Evolutionary conservation across 2,113 vertebrate species (phyloP).

Genomic region (Pionites leucogaster): DNA sequence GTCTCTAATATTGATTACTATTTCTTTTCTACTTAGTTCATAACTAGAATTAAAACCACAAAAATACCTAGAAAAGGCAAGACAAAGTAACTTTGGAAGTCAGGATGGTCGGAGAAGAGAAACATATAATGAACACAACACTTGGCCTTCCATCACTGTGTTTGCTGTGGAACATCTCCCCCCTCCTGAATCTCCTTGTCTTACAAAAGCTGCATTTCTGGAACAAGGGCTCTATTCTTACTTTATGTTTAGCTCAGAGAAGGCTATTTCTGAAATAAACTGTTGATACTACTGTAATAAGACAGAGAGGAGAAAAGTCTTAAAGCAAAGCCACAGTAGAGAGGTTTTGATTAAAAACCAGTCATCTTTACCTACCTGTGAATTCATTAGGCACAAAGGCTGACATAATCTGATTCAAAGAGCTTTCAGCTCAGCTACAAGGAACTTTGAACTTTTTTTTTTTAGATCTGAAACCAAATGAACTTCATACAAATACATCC

Average conservation of each 20-base stretch:
- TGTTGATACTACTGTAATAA: background rate
- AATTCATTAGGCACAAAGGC: background rate
- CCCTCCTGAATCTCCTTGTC: background rate
- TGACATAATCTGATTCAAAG: background rate
- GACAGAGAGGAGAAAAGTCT: background rate
- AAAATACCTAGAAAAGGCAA: background rate
- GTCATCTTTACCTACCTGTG: background rate
- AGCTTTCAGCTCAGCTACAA: background rate
- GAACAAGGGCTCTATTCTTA: background rate
- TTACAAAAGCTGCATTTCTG: background rate
- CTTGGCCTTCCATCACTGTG: background rate
- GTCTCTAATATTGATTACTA: background rate
- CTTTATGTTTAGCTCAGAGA: background rate
- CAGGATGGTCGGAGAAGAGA: background rate
- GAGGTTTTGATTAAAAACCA: background rate
- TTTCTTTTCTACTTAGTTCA: background rate
- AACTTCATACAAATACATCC: background rate
- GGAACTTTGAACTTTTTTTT: background rate
- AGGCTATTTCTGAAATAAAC: background rate
- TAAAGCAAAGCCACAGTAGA: background rate
- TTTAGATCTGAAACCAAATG: background rate
- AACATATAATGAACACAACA: background rate
- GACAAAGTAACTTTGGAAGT: background rate
- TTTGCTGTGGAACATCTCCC: background rate
- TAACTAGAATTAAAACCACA: background rate